A percentile compares a stretch with the other conserved stretches of the same genome.
Conservation (phyloP, 2,113 vertebrate genomes). For the Ameiurus melas region DNA sequence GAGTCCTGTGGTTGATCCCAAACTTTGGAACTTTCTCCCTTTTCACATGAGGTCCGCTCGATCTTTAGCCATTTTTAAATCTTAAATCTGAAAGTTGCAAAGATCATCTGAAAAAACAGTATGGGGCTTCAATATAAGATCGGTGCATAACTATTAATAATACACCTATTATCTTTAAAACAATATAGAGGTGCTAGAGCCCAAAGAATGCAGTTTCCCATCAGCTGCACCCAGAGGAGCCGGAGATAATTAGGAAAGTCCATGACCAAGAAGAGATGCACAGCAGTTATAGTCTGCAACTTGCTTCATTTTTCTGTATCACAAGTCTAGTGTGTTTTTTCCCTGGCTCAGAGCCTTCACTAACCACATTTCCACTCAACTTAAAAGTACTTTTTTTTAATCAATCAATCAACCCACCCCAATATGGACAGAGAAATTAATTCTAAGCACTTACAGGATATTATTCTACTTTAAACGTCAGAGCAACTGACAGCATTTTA, state of each 20-base stretch:
- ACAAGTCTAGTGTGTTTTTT: constrained; percentile 31
- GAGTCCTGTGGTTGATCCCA: no score
- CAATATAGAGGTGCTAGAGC: neutral
- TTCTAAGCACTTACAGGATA: constrained; percentile 39
- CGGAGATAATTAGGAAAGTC: neutral
- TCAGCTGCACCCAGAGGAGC: neutral
- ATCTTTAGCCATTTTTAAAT: no score
- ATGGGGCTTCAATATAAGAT: neutral
- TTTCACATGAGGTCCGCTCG: no score
- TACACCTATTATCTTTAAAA: neutral
- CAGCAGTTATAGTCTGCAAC: neutral
- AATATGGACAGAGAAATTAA: constrained; percentile 41
- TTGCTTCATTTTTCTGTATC: constrained; percentile 39
- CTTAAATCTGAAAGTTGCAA: neutral
- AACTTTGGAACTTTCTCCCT: no score
- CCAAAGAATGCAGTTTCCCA: constrained; percentile 4
- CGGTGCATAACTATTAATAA: neutral
- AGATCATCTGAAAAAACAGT: neutral
- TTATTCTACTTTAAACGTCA: constrained; percentile 45
- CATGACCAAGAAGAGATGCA: constrained; percentile 11
- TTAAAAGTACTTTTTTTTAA: constrained; percentile 23
- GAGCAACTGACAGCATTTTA: constrained; percentile 28
- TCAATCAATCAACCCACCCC: constrained; percentile 8
- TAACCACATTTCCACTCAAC: constrained; percentile 33
- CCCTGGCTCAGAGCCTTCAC: constrained; percentile 12